Base-by-base conservation (phyloP, 1,140 invertebrate species). In the Wiebesia pumilae region DNA sequence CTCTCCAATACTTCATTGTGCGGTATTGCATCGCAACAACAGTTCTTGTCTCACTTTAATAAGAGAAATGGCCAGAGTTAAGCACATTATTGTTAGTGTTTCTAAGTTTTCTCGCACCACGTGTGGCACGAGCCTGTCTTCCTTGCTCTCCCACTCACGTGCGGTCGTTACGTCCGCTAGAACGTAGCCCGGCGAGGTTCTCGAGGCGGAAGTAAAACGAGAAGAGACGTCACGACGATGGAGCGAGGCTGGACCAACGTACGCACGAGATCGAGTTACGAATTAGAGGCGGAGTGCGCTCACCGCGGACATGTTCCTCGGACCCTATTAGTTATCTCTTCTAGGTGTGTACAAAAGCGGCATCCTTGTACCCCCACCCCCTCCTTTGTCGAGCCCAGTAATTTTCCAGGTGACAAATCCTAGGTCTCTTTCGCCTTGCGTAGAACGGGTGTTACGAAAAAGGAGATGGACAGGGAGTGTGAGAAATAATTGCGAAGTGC, bases 321-420 rank as follows among this genome's bases (percentile, higher is more conserved):
- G 88, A 88, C 87, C 85, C 88, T 89, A 90, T 90, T 90, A 90
- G 89, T 90, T 90, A 89, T 89, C 89, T 90, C 89, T 89, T 89
- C 79, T 87, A 33, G 86, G 12, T 65, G 77, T 73, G 84, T 87
- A 88, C 88, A 89, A 89, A 90, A 89, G 88, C 88, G 85, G 81
- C 80, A 38, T 69, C 69, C 79, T 88, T 12, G 43, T 47, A 47
- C 12, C 43, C n/a, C 43, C 12, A 47, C 12, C 43, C 43, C 43
- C 43, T 47, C 43, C 43, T 47, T 47, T 47, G 88, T 88, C 89
- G 87, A 84, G 84, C 84, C 88, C 87, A 88, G 89, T 90, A 90
- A 89, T 90, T 89, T 89, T 88, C 89, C 89, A 86, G 80, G 89
- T 89, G 89, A 89, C 88, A 87, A 89, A 88, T 88, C 87, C 79